Evolutionary conservation across 2,113 vertebrate genomes (phyloP), one percentile per base, ranked within the genome.

Genomic region (Hyaena hyaena): DNA sequence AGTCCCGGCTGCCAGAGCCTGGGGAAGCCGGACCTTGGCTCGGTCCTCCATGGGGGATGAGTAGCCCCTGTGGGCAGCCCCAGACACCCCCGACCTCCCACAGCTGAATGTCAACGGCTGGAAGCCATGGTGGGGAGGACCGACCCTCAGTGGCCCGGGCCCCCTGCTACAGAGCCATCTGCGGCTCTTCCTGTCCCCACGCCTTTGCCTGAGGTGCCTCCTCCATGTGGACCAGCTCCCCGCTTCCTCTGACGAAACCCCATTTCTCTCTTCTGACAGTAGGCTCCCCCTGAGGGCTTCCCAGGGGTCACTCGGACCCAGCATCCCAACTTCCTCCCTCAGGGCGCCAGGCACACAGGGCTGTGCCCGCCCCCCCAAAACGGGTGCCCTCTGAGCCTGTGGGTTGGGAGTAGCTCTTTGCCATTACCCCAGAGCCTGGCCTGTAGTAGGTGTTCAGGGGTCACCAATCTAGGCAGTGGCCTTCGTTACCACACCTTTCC

Each of bases 181-280:
- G n/a, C 0, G 1, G n/a, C 43, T 24, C 50, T 33, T 91, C 63
- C 17, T 31, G 33, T 10, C 43, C 43, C n/a, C 21, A 15, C 0
- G 2, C 7, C 88, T 61, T 35, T 31, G 50, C 39, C 63, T 4
- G 0, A 35, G 33, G 69, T 6, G 63, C 48, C 0, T 43, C 55
- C 80, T 23, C 33, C 0, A 1, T 58, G 81, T 50, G 7, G 45
- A 11, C 31, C 0, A 26, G 45, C 58, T 61, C 63, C 11, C 0
- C 11, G 21, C 26, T 61, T 73, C 66, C 79, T 66, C 53, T 45
- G 33, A 33, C 16, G n/a, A 77, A 81, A 82, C 28, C 23, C 87
- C 77, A 2, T 14, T 0, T 17, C 4, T 5, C 12, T 24, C 68
- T 19, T 77, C n/a, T 31, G 69, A 16, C 45, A 53, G 95, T 53